Conservation (phyloP, 2,797 vertebrate species). For the Sarcoramphus papa region DNA sequence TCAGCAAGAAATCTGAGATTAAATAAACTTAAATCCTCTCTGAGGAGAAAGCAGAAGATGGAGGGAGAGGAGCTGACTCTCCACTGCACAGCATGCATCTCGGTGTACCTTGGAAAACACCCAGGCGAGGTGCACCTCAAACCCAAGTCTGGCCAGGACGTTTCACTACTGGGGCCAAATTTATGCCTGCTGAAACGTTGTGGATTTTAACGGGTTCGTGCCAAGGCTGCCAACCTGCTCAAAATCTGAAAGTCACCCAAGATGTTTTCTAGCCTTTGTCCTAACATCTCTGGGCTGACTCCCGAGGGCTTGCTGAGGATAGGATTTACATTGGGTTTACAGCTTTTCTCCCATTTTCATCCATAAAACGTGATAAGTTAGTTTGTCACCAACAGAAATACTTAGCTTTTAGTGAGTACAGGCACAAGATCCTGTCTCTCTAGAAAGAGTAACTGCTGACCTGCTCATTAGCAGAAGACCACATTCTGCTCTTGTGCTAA, state of each 20-base stretch:
- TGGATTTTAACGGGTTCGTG: not conserved
- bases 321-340: not conserved
- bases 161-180: not conserved
- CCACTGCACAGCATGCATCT: not conserved
- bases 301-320: not conserved
- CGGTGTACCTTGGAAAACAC: constrained; percentile 16
- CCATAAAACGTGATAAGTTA: not conserved
- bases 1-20: constrained; percentile 59
- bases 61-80: constrained; percentile 15
- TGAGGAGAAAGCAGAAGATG: constrained; percentile 42
- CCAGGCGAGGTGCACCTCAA: constrained; percentile 31
- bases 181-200: fast-evolving
- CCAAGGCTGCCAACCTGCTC: not conserved
- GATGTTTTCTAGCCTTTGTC: not conserved
- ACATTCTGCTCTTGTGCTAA: not conserved
- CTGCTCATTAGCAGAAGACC: not conserved
- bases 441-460: not conserved
- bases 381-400: not conserved
- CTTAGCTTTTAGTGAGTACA: not conserved
- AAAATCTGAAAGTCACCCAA: not conserved
- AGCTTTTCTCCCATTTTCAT: not conserved
- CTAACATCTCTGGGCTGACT: not conserved
- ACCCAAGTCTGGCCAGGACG: not conserved
- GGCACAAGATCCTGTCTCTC: not conserved
- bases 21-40: constrained; percentile 53